Evolutionary conservation across 2,113 vertebrate species (phyloP).

Genomic region (Neogobius melanostomus): DNA sequence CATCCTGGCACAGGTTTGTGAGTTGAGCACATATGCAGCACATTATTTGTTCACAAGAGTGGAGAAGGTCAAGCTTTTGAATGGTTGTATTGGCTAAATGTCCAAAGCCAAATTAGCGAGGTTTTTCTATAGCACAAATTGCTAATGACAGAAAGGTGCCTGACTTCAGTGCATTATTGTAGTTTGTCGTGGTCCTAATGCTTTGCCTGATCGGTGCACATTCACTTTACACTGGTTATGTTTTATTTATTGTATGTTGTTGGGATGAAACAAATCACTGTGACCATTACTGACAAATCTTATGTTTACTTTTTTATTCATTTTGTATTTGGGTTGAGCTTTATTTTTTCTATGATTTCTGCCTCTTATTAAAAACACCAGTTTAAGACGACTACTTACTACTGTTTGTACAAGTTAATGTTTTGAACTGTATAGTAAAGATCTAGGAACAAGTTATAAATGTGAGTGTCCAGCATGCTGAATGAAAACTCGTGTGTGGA

Average conservation of each 20-base stretch:
- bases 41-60: not conserved
- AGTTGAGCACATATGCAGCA: not conserved
- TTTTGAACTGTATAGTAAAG: constrained; percentile 74
- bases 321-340: constrained; percentile 64
- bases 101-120: not conserved
- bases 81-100: too few relatives aligned
- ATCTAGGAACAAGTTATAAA: constrained; percentile 62
- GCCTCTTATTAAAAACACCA: constrained; percentile 62
- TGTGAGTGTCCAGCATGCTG: constrained; percentile 79
- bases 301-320: constrained; percentile 61
- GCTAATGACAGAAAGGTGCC: not conserved
- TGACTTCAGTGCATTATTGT: not conserved
- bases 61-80: too few relatives aligned
- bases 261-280: constrained; percentile 78
- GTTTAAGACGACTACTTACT: constrained; percentile 69
- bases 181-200: not conserved
- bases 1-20: not conserved
- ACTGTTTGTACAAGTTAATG: constrained; percentile 72
- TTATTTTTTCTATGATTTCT: constrained; percentile 63
- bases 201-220: constrained; percentile 9
- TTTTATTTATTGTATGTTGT: constrained; percentile 58
- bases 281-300: constrained; percentile 69
- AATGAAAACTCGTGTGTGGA: constrained; percentile 77
- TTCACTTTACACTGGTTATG: constrained; percentile 51
- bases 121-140: not conserved